Conservation (phyloP, 1,140 invertebrate species). For the Apis laboriosa region DNA sequence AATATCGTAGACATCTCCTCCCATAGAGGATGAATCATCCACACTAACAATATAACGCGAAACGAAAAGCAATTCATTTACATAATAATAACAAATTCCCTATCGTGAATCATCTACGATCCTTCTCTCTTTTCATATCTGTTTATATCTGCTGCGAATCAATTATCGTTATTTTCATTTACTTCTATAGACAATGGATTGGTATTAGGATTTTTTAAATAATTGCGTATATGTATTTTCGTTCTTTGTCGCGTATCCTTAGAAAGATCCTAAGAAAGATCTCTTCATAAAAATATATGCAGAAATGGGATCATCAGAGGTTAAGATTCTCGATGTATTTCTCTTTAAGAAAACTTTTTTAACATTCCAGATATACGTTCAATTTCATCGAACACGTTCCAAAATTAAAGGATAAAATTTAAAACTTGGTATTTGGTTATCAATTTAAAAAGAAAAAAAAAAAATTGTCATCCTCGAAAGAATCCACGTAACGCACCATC, state of each 20-base stretch:
- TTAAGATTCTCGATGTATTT: too few species aligned
- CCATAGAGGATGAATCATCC: not conserved
- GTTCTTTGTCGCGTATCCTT: not conserved
- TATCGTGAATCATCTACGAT: not conserved
- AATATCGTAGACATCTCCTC: not conserved
- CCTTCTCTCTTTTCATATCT: not conserved
- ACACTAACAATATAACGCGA: not conserved
- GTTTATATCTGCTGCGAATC: not conserved
- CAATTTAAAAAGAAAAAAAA: too few species aligned
- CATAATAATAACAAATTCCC: not conserved
- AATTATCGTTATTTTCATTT: not conserved
- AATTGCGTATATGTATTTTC: not conserved
- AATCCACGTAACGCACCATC: too few species aligned
- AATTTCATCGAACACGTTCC: too few species aligned
- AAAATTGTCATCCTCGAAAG: too few species aligned
- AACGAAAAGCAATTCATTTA: slow-evolving; percentile 18
- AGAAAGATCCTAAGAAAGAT: too few species aligned
- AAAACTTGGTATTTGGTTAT: too few species aligned
- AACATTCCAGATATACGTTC: too few species aligned
- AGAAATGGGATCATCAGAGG: too few species aligned
- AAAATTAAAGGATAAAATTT: too few species aligned
- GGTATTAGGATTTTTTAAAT: not conserved
- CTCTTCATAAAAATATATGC: too few species aligned
- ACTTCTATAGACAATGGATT: not conserved
- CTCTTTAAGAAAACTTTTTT: too few species aligned